Evolutionary conservation across 2,888 invertebrate species (phyloP), one percentile per base, ranked within the genome.

Genomic region (Caenorhabditis sp.): DNA sequence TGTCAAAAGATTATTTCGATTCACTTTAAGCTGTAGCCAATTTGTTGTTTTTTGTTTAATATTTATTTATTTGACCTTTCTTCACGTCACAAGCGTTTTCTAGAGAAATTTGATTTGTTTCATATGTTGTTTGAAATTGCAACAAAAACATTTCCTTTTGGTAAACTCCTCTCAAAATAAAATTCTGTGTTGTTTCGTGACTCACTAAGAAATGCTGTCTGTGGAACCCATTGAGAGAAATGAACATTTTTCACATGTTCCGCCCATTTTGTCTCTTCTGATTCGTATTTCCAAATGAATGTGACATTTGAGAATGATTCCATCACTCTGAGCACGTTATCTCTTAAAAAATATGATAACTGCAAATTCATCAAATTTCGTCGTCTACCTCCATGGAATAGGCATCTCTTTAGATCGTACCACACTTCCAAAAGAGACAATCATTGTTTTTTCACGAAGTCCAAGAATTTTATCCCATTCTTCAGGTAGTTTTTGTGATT

Each of bases 201-300:
- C 7, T 50, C 4, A 50, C 4, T 10, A n/a, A 50, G 20, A n/a
- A 17, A 50, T 12, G 61, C 73, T 1, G 65, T 62, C 36, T 70
- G 70, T 20, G 74, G 74, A 2, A 70, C 58, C 74, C 70, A 74
- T 54, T 70, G 70, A 12, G 26, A 57, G 23, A 74, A 67, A 36
- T 52, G 23, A 1, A 74, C 23, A 27, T 74, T 74, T 7, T 61
- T 43, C 0, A 63, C 10, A 8, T 52, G 60, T 10, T 59, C 10
- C 5, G 67, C 63, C 14, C 62, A 70, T n/a, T 27, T 17, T 3
- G 66, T 25, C n/a, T 72, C 63, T n/a, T 67, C 58, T 0, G 67
- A 43, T 50, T 74, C 74, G 36, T 74, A 74, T 25, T 74, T 74
- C 74, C 74, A 74, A 21, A 74, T 63, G n/a, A 74, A 74, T 0